Evolutionary conservation across 2,888 invertebrate species (phyloP).

Genomic region (Cryptocephalus moraei): DNA sequence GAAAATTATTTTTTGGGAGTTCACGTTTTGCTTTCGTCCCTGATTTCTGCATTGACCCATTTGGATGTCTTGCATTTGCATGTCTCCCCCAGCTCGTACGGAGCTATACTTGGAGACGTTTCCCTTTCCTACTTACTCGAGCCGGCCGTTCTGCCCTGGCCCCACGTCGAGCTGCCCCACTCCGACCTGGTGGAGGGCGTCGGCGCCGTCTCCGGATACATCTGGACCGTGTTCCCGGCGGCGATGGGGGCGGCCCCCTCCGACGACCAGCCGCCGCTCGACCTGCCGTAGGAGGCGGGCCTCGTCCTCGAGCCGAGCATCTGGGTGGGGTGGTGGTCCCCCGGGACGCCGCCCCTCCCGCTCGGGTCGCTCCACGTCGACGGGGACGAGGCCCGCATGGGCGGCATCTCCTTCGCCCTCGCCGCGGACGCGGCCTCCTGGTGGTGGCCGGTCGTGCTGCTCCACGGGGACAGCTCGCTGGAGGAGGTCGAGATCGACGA

Average conservation of each 20-base stretch:
- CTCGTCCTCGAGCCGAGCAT: constrained; percentile 32
- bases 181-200: constrained; percentile 23
- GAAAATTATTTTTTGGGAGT: too few relatives aligned
- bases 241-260: constrained; percentile 15
- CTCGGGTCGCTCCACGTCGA: constrained; percentile 14
- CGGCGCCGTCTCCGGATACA: constrained; percentile 21
- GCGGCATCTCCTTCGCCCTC: constrained; percentile 21
- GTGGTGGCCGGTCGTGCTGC: constrained; percentile 19
- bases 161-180: constrained; percentile 30
- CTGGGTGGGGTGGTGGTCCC: constrained; percentile 15
- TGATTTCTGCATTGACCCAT: too few relatives aligned
- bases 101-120: too few relatives aligned
- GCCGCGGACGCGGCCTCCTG: constrained; percentile 16
- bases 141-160: constrained; percentile 12
- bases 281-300: constrained; percentile 42
- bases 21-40: too few relatives aligned
- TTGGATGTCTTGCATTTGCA: too few relatives aligned
- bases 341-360: constrained; percentile 3
- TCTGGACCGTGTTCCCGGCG: constrained; percentile 19
- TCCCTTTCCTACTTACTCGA: constrained; percentile 6
- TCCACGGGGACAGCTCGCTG: constrained; percentile 34
- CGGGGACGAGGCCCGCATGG: constrained; percentile 17
- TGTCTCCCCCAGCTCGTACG: too few relatives aligned
- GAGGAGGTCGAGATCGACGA: constrained; percentile 27
- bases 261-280: constrained; percentile 36